These are phyloP conservation scores for Cheilosia variabilis DNA, from an alignment of 2,888 invertebrate genomes.

Conservation along the genomic window DNA sequence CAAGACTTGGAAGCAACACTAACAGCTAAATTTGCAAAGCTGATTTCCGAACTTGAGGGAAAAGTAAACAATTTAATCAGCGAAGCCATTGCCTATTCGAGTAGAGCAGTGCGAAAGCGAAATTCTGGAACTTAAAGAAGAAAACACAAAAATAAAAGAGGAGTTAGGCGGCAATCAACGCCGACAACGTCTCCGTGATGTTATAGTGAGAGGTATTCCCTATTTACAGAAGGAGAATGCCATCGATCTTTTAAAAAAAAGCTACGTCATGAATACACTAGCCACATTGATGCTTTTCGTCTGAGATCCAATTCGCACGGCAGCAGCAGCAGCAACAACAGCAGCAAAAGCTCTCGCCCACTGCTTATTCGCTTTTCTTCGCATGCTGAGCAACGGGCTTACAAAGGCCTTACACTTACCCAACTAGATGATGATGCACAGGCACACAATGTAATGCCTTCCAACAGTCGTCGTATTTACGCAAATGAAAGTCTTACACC, in stretches of 20 bases:
- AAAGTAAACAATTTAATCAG: too few relatives aligned
- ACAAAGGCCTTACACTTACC: too few relatives aligned
- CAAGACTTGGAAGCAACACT: too few relatives aligned
- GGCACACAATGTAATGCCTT: too few relatives aligned
- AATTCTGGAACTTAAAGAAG: background rate
- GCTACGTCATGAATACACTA: constrained; percentile 1
- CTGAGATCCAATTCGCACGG: background rate
- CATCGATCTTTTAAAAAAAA: constrained; percentile 18
- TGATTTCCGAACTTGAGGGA: too few relatives aligned
- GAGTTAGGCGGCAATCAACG: constrained; percentile 4
- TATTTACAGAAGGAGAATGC: background rate
- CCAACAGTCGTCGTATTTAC: too few relatives aligned
- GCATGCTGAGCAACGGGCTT: background rate
- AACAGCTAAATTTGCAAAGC: too few relatives aligned
- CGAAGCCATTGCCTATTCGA: too few relatives aligned
- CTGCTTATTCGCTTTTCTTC: background rate
- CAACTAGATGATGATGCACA: too few relatives aligned
- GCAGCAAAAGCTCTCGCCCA: background rate
- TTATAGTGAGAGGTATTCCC: constrained; percentile 17
- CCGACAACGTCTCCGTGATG: constrained; percentile 13
- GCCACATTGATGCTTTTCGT: constrained; percentile 20
- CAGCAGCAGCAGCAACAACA: background rate
- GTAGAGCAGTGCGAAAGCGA: too few relatives aligned
- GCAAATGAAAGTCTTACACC: too few relatives aligned
- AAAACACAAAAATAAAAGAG: background rate